Conservation (phyloP, 2,888 invertebrate genomes). For the Lingula anatina region DNA sequence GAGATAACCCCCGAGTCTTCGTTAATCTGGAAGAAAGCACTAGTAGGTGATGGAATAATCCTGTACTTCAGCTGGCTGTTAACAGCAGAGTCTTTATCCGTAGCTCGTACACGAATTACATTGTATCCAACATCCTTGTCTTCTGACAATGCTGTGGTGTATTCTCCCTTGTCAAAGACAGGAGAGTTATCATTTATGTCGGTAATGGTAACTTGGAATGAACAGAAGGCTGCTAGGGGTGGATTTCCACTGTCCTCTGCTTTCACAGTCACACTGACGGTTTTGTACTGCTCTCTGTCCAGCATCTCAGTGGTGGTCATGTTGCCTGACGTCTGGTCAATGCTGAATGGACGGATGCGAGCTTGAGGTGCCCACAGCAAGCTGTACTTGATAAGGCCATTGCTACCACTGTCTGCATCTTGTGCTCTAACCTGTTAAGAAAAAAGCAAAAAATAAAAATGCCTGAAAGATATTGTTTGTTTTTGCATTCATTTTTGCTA, state of each 20-base stretch:
- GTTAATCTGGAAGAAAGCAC: constrained; percentile 94
- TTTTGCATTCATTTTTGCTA: no score
- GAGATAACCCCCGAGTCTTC: constrained; percentile 97
- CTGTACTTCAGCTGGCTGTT: constrained; percentile 64
- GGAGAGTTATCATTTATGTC: constrained; percentile 45
- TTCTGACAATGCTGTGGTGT: constrained; percentile 35
- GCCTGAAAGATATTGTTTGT: no score
- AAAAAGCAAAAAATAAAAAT: constrained; percentile 1
- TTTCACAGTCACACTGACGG: constrained; percentile 68
- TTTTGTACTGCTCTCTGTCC: constrained; percentile 67
- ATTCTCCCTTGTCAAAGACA: constrained; percentile 35
- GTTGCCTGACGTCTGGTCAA: constrained; percentile 91
- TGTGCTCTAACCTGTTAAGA: constrained; percentile 72
- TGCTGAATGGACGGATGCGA: constrained; percentile 93
- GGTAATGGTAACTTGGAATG: constrained; percentile 60
- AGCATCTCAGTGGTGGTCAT: constrained; percentile 68
- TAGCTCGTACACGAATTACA: constrained; percentile 77
- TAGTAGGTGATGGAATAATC: constrained; percentile 66
- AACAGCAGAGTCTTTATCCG: constrained; percentile 94
- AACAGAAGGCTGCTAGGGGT: constrained; percentile 94
- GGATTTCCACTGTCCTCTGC: constrained; percentile 99
- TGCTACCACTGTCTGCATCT: constrained; percentile 88
- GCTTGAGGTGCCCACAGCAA: constrained; percentile 66
- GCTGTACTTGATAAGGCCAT: constrained; percentile 80
- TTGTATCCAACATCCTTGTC: constrained; percentile 22